These are phyloP conservation scores for Cricetomys ansorgei DNA, from an alignment of 2,113 vertebrate species.

Conservation along the genomic window DNA sequence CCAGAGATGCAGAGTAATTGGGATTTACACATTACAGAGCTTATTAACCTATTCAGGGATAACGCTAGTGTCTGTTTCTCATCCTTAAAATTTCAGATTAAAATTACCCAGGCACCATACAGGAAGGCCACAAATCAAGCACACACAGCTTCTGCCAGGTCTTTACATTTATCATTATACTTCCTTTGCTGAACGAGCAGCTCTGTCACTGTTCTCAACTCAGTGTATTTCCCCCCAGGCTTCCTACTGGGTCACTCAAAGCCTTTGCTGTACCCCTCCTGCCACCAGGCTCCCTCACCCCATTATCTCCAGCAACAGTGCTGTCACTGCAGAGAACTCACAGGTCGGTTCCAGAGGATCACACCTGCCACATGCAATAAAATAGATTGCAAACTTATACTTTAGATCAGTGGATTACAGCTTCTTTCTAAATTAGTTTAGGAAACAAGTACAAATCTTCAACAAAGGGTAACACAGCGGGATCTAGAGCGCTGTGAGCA, in stretches of 20 bases:
- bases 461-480: neutral
- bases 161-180: too few species aligned
- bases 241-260: neutral
- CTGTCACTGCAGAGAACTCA: neutral
- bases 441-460: neutral
- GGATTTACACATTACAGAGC: neutral
- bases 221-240: neutral
- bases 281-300: neutral
- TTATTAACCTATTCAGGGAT: neutral
- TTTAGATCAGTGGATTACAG: neutral
- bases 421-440: constrained; percentile 29
- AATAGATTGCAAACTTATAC: neutral
- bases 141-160: neutral
- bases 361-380: neutral
- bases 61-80: neutral
- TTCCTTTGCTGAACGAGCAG: neutral
- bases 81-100: neutral
- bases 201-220: neutral
- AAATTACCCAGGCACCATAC: neutral
- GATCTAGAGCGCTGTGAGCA: neutral
- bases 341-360: neutral
- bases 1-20: neutral
- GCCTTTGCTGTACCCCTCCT: neutral
- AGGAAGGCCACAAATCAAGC: neutral
- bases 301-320: neutral